Evolutionary conservation across 1,140 invertebrate genomes (phyloP), one percentile per base, ranked within the genome.

Genomic region (Solenopsis fugax): DNA sequence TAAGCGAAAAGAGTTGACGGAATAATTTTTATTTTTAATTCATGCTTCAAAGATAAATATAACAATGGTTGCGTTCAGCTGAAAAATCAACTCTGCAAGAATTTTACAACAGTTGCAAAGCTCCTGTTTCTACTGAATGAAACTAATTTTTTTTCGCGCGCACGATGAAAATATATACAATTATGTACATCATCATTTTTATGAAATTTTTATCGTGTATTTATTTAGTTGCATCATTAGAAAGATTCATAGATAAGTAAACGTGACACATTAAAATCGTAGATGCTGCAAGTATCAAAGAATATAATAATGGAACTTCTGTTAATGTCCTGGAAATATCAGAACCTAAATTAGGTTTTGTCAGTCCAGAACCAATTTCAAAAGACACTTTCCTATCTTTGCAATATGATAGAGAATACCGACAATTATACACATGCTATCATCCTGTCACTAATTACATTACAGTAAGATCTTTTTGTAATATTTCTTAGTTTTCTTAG

Each of bases 381-480:
- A 92, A 91, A 84, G 95, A 96, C 87, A 95, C 95, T 12, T 95
- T 95, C 88, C 93, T 96, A 54, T 93, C 93, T 88, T 94, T 95
- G 16, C 96, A 96, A 87, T 94, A 93, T 89, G 94, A 94, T 54
- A 94, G 93, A 85, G 95, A 96, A 34, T 92, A 92, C 84, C 93
- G 94, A 88, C 94, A 95, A 86, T 92, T 96, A 50, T 96, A 96
- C 88, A 96, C 95, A 16, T 95, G 95, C 84, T 96, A 96, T 87
- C 94, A 95, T 89, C 92, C 93, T 78, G 93, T 95, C n/a, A 94
- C 94, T 45, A 95, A 95, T 93, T 93, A 95, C 71, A 91, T 96
- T 76, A 96, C 95, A 62, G 96, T 96, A 94, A 94, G 92, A 92
- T 56, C 0, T 37, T 71, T 86, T 37, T 78, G 13, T 67, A 29